phyloP scores from a whole-genome alignment of 2,113 vertebrate species.

The Sciurus niger region DNA sequence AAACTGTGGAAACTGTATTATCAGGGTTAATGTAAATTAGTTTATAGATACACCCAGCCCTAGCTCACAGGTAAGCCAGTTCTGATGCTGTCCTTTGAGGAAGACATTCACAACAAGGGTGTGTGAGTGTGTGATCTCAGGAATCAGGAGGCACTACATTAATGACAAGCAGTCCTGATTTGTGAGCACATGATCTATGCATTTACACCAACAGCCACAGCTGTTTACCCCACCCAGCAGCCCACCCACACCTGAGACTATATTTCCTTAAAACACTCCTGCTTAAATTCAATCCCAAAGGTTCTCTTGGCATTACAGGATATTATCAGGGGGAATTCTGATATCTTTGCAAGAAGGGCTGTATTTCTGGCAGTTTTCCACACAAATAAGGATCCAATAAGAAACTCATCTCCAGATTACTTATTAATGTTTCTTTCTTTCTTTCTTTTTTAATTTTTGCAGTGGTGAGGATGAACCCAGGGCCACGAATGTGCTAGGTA shows the following conservation, averaged over 20 bases:
- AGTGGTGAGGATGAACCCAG: background rate
- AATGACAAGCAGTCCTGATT: background rate
- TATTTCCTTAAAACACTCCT: background rate
- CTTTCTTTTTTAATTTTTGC: background rate
- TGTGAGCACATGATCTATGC: background rate
- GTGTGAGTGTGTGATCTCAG: background rate
- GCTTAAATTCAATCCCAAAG: constrained; percentile 31
- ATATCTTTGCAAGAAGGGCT: background rate
- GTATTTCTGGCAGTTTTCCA: constrained; percentile 10
- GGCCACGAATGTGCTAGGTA: background rate
- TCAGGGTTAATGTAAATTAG: background rate
- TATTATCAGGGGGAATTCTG: background rate
- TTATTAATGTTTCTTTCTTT: background rate
- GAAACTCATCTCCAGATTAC: background rate
- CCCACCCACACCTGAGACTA: background rate
- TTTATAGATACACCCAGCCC: background rate
- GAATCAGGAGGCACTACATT: background rate
- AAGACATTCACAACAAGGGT: background rate
- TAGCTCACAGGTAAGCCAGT: background rate
- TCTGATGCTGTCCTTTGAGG: background rate
- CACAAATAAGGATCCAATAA: background rate
- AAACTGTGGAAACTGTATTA: background rate
- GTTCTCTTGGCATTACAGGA: background rate
- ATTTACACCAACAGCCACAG: background rate
- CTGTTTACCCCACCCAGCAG: background rate